Percentiles rank a stretch among this genome's conserved stretches.
phyloP scores from a whole-genome alignment of 2,797 vertebrate genomes.

The Sylvilagus floridanus region DNA sequence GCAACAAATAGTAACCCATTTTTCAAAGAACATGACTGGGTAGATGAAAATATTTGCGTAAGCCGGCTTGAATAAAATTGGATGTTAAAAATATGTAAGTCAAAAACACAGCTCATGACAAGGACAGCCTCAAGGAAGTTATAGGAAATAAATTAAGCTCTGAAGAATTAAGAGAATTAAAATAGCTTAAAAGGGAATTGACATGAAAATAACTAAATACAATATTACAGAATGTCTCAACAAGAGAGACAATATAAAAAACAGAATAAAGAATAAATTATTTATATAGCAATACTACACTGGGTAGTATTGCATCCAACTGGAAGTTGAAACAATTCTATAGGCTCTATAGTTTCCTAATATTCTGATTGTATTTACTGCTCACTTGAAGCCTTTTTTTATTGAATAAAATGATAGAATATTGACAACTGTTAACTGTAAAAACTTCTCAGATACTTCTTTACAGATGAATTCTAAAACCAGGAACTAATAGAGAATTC shows the following conservation, averaged over 20 bases:
- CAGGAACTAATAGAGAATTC: slow-evolving; percentile 74
- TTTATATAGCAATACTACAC: slow-evolving; percentile 8
- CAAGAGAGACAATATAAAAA: slow-evolving; percentile 38
- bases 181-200: slow-evolving; percentile 48
- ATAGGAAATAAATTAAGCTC: slow-evolving; percentile 43
- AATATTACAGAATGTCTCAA: slow-evolving; percentile 42
- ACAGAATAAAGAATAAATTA: slow-evolving; percentile 17
- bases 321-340: background rate
- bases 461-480: slow-evolving; percentile 45
- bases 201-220: slow-evolving; percentile 53
- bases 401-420: background rate
- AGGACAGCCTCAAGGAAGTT: slow-evolving; percentile 30
- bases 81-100: slow-evolving; percentile 66
- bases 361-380: background rate
- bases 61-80: slow-evolving; percentile 63
- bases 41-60: slow-evolving; percentile 62
- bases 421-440: background rate
- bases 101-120: slow-evolving; percentile 46
- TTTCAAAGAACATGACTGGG: slow-evolving; percentile 54
- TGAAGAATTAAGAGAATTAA: slow-evolving; percentile 43
- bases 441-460: slow-evolving; percentile 41
- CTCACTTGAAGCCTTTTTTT: slow-evolving; percentile 17
- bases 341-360: slow-evolving; percentile 64
- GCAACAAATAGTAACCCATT: slow-evolving; percentile 66
- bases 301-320: background rate